A percentile compares a stretch with the other conserved stretches of the same genome.
These are phyloP conservation scores for Stegodyphus dumicola DNA, from an alignment of 1,140 invertebrate species.

Conservation along the genomic window DNA sequence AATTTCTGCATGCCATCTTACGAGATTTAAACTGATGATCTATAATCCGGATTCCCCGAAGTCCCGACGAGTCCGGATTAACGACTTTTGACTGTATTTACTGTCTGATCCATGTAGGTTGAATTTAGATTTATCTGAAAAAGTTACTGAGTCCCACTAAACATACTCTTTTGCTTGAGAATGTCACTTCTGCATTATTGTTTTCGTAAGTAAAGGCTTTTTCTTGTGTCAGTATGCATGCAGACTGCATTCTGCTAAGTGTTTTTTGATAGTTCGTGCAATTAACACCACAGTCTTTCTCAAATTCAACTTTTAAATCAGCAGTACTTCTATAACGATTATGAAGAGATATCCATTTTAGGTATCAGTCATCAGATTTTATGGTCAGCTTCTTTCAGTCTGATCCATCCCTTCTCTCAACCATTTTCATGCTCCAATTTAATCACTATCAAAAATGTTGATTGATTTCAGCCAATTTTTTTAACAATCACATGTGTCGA, in stretches of 20 bases:
- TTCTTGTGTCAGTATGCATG: not conserved
- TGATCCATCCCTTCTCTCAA: not conserved
- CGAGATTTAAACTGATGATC: too few relatives aligned
- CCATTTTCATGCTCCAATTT: not conserved
- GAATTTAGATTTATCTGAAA: slow-evolving; percentile 15
- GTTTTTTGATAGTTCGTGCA: not conserved
- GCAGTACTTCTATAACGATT: not conserved
- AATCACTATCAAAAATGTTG: not conserved
- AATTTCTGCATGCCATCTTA: too few relatives aligned
- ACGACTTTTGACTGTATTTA: too few relatives aligned
- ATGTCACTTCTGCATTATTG: not conserved
- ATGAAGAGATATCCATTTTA: not conserved
- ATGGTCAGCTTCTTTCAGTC: not conserved
- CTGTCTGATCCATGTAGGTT: not conserved
- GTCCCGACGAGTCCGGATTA: too few relatives aligned
- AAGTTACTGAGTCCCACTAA: not conserved
- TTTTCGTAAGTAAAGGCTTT: not conserved
- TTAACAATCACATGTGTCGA: not conserved
- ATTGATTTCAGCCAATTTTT: not conserved
- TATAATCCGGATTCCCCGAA: too few relatives aligned
- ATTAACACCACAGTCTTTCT: not conserved
- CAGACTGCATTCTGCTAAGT: not conserved
- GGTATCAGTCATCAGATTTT: not conserved
- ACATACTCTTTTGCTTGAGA: not conserved
- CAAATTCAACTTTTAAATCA: not conserved